A percentile compares a stretch with the other conserved stretches of the same genome.
Evolutionary conservation across 1,140 invertebrate genomes (phyloP).

Genomic region (Apolygus lucorum): DNA sequence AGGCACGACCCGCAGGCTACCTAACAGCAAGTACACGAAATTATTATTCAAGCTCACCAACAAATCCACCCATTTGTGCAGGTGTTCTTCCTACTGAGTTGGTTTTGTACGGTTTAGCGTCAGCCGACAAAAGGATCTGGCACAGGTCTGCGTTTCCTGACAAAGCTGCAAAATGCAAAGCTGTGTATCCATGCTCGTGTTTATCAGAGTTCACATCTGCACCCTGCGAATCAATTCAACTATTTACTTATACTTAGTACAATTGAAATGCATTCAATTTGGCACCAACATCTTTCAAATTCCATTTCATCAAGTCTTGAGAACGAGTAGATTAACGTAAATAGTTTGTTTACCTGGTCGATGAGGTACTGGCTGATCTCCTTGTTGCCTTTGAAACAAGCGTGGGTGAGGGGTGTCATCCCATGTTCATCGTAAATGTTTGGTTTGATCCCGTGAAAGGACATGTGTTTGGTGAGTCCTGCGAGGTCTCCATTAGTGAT

Average conservation of each 20-base stretch:
- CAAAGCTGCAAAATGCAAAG: constrained; percentile 92
- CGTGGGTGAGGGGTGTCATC: constrained; percentile 93
- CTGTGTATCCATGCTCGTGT: constrained; percentile 87
- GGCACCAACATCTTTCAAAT: too few relatives aligned
- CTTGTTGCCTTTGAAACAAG: constrained; percentile 86
- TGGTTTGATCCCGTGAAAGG: constrained; percentile 54
- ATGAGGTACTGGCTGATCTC: constrained; percentile 82
- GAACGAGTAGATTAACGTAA: too few relatives aligned
- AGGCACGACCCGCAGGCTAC: too few relatives aligned
- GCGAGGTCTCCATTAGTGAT: constrained; percentile 58
- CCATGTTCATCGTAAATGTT: constrained; percentile 69
- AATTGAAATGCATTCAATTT: too few relatives aligned
- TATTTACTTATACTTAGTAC: too few relatives aligned
- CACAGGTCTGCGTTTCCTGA: constrained; percentile 83
- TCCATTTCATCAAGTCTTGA: too few relatives aligned
- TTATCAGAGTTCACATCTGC: constrained; percentile 84
- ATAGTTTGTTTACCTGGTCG: too few relatives aligned
- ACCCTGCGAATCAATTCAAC: constrained; percentile 60
- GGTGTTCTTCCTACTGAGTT: constrained; percentile 88
- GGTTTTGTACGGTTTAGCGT: constrained; percentile 67
- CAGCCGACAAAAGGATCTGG: constrained; percentile 70
- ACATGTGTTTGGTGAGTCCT: constrained; percentile 55
- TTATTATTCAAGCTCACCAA: constrained; percentile 57
- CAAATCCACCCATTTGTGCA: constrained; percentile 95
- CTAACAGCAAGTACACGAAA: too few relatives aligned